Percentiles rank a stretch among this genome's conserved stretches.
Conservation (phyloP, 2,797 vertebrate species). For the Clangula hyemalis region DNA sequence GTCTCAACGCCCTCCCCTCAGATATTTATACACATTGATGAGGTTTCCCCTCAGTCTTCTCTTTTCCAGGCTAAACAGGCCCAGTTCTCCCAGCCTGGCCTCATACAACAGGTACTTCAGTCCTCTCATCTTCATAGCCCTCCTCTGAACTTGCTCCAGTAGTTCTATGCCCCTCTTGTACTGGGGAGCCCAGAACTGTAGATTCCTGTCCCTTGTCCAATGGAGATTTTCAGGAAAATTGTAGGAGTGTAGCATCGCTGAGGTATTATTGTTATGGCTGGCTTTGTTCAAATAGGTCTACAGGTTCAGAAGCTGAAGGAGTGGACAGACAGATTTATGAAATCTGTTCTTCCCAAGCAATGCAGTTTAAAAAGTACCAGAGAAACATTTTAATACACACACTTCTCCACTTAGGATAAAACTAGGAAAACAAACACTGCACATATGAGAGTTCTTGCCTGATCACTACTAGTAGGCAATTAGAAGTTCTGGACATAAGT, state of each 20-base stretch:
- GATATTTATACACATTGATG: too few relatives aligned
- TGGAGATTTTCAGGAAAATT: background rate
- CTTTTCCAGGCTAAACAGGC: too few relatives aligned
- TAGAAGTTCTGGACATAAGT: background rate
- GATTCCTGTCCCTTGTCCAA: background rate
- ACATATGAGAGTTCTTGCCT: background rate
- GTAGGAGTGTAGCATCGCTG: background rate
- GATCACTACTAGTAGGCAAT: background rate
- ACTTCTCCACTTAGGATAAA: background rate
- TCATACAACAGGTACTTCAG: too few relatives aligned
- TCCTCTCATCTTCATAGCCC: too few relatives aligned
- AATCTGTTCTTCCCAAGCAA: background rate
- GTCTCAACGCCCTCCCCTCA: too few relatives aligned
- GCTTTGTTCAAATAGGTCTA: background rate
- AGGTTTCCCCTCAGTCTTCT: too few relatives aligned
- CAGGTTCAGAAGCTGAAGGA: background rate
- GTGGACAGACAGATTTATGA: background rate
- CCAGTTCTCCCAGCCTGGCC: too few relatives aligned
- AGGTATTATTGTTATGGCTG: background rate
- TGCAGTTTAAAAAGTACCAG: background rate
- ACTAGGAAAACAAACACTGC: background rate
- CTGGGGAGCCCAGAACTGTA: too few relatives aligned
- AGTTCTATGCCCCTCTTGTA: too few relatives aligned
- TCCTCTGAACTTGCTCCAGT: too few relatives aligned
- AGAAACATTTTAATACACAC: background rate